Base-by-base conservation (phyloP, 2,113 vertebrate genomes). In the Osmerus mordax region DNA sequence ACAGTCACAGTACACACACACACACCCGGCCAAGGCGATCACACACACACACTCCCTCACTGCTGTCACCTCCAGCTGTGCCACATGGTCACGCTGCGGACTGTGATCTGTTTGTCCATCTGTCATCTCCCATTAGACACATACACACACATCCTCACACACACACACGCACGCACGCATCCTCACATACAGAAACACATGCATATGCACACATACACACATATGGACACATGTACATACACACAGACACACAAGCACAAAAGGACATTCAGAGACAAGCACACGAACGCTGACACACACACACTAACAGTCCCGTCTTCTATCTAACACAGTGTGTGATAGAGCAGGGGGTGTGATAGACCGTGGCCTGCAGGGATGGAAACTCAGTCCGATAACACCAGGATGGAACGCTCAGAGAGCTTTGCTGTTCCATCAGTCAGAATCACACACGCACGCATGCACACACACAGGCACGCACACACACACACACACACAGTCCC, bases 21-120 rank as follows among this genome's bases (percentile, higher is more conserved):
- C 70, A 54, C 66, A 23, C 68, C 32, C 72, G 63, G 25, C 25
- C 25, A 28, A 28, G 25, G 25, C 25, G 25, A 28, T 28, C 70
- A 41, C 9, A 14, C 55, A 54, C 62, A 41, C 9, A 15, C 55
- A 54, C 62, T 53, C 71, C 60, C 11, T 16, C 47, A 62, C 79
- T 78, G 74, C 81, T 76, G 72, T 78, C 79, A 79, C 75, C 75
- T 82, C 79, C 70, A 74, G 75, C 65, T 76, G 71, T 29, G 70
- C 41, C 69, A 81, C 78, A 74, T 4, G 32, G 69, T 75, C 84
- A 70, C 54, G 65, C 80, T 81, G 77, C 58, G 82, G 66, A 70
- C 67, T 14, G 70, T 9, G 73, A 77, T 81, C 72, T 74, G 77
- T 75, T 67, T 77, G 47, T 59, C 81, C 83, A 79, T 87, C 83